These are phyloP conservation scores for Phalera bucephala DNA, from an alignment of 2,888 invertebrate species.

Conservation along the genomic window DNA sequence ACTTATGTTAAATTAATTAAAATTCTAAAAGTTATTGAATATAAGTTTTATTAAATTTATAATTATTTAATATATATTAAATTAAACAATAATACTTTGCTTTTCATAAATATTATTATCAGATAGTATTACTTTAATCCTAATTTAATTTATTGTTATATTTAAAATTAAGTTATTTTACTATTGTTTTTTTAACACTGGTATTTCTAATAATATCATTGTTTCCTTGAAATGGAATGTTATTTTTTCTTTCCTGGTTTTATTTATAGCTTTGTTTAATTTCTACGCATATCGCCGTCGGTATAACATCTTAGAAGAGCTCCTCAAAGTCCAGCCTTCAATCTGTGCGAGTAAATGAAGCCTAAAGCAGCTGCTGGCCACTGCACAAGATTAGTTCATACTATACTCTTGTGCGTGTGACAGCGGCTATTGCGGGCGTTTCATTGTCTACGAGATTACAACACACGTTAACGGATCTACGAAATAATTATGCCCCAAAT, in stretches of 20 bases:
- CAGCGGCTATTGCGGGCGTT: slow-evolving; percentile 98
- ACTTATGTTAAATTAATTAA: too few species aligned
- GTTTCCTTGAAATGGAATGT: too few species aligned
- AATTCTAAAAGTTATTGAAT: too few species aligned
- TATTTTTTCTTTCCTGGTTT: slow-evolving; percentile 3
- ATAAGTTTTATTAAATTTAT: too few species aligned
- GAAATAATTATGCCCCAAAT: too few species aligned
- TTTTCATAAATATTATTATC: too few species aligned
- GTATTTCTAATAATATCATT: too few species aligned
- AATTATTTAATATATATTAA: too few species aligned
- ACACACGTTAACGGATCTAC: slow-evolving; percentile 23
- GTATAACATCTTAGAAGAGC: slow-evolving; percentile 23
- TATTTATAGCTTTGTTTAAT: slow-evolving; percentile 16
- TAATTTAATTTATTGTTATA: too few species aligned
- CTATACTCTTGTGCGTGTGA: slow-evolving; percentile 99
- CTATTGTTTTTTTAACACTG: slow-evolving; percentile 8
- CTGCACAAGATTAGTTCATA: slow-evolving; percentile 96
- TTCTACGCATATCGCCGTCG: slow-evolving; percentile 8
- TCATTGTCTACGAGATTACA: slow-evolving; percentile 71
- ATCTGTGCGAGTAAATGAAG: slow-evolving; percentile 68
- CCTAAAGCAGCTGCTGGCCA: slow-evolving; percentile 99
- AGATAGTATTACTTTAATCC: too few species aligned
- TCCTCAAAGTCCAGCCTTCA: slow-evolving; percentile 31
- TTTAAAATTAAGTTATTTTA: too few species aligned
- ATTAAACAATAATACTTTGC: too few species aligned